These are phyloP conservation scores for Apocrypta bakeri DNA, from an alignment of 1,140 invertebrate species.

Conservation along the genomic window DNA sequence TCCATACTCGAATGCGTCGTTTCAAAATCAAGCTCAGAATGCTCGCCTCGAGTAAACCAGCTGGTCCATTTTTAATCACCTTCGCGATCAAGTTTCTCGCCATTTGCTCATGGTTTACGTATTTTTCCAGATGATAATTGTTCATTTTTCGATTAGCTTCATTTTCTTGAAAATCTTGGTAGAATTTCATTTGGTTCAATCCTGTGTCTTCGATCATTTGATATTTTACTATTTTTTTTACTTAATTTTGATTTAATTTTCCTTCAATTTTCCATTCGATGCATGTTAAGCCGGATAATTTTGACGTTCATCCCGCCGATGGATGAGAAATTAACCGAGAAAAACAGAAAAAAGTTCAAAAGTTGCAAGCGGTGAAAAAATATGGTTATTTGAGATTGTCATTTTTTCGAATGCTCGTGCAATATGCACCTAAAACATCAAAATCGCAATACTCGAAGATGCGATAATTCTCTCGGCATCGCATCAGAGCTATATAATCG, in stretches of 20 bases:
- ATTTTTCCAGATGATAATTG: not conserved
- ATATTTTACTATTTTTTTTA: not conserved
- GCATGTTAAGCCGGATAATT: not conserved
- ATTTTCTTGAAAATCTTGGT: not conserved
- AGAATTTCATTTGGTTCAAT: not conserved
- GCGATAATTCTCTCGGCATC: not conserved
- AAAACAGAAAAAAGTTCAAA: too few relatives aligned
- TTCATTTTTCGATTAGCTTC: not conserved
- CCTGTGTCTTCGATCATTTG: not conserved
- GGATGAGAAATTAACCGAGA: too few relatives aligned
- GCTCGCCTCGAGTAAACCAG: not conserved
- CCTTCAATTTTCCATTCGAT: not conserved
- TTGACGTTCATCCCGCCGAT: not conserved
- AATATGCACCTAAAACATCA: too few relatives aligned
- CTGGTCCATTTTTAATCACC: not conserved
- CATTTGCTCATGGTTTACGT: not conserved
- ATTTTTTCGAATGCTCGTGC: too few relatives aligned
- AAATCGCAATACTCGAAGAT: too few relatives aligned
- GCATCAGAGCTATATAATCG: not conserved
- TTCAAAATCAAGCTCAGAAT: not conserved
- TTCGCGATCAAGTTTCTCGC: not conserved
- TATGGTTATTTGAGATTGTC: not conserved
- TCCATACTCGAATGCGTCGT: not conserved
- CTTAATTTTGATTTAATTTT: not conserved
- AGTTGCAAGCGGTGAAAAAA: too few relatives aligned